phyloP scores from a whole-genome alignment of 2,888 invertebrate genomes.

The Tyria jacobaeae region DNA sequence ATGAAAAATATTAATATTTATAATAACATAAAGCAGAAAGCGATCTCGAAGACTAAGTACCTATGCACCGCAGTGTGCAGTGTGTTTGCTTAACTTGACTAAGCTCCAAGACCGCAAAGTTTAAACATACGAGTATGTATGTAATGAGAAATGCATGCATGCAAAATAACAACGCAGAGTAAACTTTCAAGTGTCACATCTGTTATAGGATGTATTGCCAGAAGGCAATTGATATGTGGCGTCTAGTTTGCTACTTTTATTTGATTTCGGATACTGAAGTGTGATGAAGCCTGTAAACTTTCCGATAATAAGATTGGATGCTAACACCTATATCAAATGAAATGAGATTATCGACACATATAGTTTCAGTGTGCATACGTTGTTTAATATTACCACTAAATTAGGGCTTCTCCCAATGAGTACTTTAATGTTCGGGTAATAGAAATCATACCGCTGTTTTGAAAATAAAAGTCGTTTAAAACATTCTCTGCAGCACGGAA shows the following conservation, averaged over 20 bases:
- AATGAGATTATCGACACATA: too few relatives aligned
- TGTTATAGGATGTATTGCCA: not conserved
- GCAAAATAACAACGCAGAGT: constrained; percentile 30
- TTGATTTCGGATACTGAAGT: not conserved
- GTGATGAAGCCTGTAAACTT: not conserved
- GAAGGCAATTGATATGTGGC: not conserved
- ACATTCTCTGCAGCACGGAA: too few relatives aligned
- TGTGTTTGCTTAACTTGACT: constrained; percentile 22
- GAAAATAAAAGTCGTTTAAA: too few relatives aligned
- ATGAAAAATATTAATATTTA: not conserved
- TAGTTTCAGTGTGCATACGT: too few relatives aligned
- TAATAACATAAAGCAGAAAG: not conserved
- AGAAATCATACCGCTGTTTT: too few relatives aligned
- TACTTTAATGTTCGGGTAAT: too few relatives aligned
- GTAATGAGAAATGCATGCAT: constrained; percentile 18
- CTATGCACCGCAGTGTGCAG: not conserved
- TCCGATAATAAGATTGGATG: not conserved
- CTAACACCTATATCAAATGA: too few relatives aligned
- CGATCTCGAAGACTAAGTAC: not conserved
- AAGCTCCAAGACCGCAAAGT: constrained; percentile 32
- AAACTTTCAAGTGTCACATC: not conserved
- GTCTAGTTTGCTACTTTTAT: not conserved
- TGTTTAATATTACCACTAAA: too few relatives aligned
- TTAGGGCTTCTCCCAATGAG: too few relatives aligned
- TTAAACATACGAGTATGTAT: constrained; percentile 32